phyloP scores from a whole-genome alignment of 2,113 vertebrate genomes.

The Lipophrys pholis region DNA sequence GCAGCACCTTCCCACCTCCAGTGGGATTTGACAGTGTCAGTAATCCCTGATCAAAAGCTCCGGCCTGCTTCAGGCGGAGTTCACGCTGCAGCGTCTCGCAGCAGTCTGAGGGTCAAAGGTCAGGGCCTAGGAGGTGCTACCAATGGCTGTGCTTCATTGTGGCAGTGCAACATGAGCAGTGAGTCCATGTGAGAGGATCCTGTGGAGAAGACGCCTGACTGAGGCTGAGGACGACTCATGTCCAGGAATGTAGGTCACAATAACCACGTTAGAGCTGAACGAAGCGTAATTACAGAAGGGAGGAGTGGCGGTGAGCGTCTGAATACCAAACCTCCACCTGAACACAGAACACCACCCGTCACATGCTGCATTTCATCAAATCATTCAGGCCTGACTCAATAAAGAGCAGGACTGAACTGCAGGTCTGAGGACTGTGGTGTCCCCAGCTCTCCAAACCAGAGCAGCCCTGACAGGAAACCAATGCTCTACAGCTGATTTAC shows the following conservation, averaged over 20 bases:
- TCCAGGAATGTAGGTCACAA: constrained; percentile 81
- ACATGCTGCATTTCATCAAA: constrained; percentile 54
- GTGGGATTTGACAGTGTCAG: constrained; percentile 75
- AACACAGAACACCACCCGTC: constrained; percentile 49
- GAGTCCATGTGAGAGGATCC: constrained; percentile 43
- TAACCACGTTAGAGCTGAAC: constrained; percentile 76
- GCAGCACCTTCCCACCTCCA: constrained; percentile 73
- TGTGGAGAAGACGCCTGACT: constrained; percentile 45
- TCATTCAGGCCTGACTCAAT: constrained; percentile 29
- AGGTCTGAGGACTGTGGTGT: constrained; percentile 47
- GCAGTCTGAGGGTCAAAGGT: constrained; percentile 59
- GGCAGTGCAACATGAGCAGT: constrained; percentile 32
- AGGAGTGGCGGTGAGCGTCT: constrained; percentile 39
- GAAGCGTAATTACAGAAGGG: constrained; percentile 68
- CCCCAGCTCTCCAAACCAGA: constrained; percentile 63
- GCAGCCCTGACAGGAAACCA: constrained; percentile 52
- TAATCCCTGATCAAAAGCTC: constrained; percentile 67
- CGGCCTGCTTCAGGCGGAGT: constrained; percentile 49
- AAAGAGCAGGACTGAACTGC: constrained; percentile 46
- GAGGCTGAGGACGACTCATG: constrained; percentile 56
- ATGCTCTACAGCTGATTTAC: constrained; percentile 59
- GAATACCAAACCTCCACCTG: constrained; percentile 65
- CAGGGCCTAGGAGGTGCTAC: constrained; percentile 74
- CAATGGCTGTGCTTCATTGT: constrained; percentile 74
- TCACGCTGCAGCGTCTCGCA: constrained; percentile 36